Evolutionary conservation across 2,888 invertebrate species (phyloP).

Genomic region (Dastarcus helophoroides): DNA sequence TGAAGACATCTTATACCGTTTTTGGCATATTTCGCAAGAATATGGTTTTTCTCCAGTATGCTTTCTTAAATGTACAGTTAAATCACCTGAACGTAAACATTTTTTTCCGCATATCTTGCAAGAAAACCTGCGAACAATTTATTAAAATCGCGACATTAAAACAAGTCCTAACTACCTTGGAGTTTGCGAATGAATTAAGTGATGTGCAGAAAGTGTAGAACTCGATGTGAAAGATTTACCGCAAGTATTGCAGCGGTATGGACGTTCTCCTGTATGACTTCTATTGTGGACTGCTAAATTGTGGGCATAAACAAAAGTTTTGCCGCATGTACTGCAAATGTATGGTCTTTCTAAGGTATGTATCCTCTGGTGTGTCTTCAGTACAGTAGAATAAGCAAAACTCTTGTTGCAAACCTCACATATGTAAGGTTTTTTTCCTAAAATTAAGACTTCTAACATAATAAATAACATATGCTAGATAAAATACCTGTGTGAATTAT

Average conservation of each 20-base stretch:
- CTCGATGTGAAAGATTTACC: slow-evolving; percentile 23
- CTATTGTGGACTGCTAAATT: slow-evolving; percentile 27
- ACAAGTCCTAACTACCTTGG: background rate
- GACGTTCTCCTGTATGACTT: slow-evolving; percentile 28
- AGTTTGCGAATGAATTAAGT: slow-evolving; percentile 21
- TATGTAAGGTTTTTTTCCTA: slow-evolving; percentile 23
- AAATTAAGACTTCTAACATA: slow-evolving; percentile 10
- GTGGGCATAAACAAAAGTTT: slow-evolving; percentile 26
- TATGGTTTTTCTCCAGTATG: slow-evolving; percentile 29
- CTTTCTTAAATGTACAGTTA: slow-evolving; percentile 27
- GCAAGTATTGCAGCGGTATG: slow-evolving; percentile 25
- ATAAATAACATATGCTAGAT: background rate
- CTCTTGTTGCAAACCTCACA: slow-evolving; percentile 25
- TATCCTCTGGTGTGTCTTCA: slow-evolving; percentile 26
- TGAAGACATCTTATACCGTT: slow-evolving; percentile 28
- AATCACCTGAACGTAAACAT: too few relatives aligned
- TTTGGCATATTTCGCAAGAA: slow-evolving; percentile 24
- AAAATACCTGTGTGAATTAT: slow-evolving; percentile 23
- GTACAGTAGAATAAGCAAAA: slow-evolving; percentile 25
- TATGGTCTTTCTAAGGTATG: slow-evolving; percentile 27
- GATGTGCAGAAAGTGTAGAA: slow-evolving; percentile 22
- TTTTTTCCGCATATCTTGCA: too few relatives aligned
- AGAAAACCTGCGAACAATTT: too few relatives aligned
- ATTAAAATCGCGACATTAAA: background rate
- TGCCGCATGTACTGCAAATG: slow-evolving; percentile 28